Conservation (phyloP, 1,140 invertebrate species). For the Aphelinus certus region DNA sequence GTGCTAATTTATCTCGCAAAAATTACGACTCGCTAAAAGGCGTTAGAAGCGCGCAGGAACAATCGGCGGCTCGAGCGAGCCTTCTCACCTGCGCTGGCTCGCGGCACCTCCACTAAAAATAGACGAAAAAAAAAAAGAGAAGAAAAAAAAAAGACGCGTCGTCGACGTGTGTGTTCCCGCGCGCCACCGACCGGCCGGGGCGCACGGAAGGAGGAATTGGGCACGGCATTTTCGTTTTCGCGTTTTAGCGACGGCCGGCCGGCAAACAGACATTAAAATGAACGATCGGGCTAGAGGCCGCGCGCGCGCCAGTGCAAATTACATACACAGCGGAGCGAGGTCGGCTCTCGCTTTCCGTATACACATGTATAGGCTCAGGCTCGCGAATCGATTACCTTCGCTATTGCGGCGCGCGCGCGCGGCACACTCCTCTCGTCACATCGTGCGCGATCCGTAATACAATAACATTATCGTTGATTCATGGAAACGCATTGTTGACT, state of each 20-base stretch:
- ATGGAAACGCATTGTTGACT: background rate
- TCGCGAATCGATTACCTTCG: background rate
- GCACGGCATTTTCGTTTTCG: background rate
- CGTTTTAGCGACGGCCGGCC: background rate
- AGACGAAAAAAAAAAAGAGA: background rate
- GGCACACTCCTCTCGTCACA: background rate
- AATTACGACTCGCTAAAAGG: constrained; percentile 33
- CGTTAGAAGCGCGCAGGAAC: background rate
- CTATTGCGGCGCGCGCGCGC: background rate
- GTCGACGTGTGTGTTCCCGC: background rate
- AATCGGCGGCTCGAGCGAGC: no score
- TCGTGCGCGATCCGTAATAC: background rate
- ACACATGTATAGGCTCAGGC: background rate
- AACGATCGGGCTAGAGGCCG: background rate
- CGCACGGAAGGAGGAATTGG: background rate
- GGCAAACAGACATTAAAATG: constrained; percentile 6
- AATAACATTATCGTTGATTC: background rate
- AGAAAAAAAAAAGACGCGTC: background rate
- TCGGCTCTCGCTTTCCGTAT: background rate
- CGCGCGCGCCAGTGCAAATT: constrained; percentile 12
- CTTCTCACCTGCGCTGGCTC: no score
- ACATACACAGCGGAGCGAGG: background rate
- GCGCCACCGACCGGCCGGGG: background rate
- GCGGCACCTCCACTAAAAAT: background rate
- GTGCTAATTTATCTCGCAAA: constrained; percentile 22